Evolutionary conservation across 2,797 vertebrate species (phyloP).

Genomic region (Spatula clypeata): DNA sequence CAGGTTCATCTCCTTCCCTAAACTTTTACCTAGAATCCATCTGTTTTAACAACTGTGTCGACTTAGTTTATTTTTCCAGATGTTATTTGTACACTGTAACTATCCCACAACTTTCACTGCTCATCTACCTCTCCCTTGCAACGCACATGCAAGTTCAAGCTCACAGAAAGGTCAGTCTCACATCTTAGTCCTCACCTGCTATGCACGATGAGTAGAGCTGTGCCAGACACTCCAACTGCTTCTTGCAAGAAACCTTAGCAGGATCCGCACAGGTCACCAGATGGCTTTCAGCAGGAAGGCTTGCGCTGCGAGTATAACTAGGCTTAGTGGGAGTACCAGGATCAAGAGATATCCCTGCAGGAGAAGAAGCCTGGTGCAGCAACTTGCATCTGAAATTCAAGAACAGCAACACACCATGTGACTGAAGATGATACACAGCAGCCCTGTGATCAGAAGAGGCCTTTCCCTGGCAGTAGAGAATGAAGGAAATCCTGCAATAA

Average conservation of each 20-base stretch:
- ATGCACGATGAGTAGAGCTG: constrained; percentile 94
- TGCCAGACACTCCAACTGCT: constrained; percentile 90
- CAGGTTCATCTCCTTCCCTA: not conserved
- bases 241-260: constrained; percentile 88
- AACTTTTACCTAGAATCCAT: not conserved
- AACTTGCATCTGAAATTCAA: constrained; percentile 89
- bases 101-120: not conserved
- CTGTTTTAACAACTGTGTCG: not conserved
- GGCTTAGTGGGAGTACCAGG: constrained; percentile 87
- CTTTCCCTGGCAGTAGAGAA: not conserved
- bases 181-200: constrained; percentile 84
- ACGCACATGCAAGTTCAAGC: not conserved
- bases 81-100: not conserved
- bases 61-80: not conserved
- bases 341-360: constrained; percentile 77
- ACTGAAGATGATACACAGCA: not conserved
- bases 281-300: constrained; percentile 85
- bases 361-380: constrained; percentile 86
- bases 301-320: constrained; percentile 77
- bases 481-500: not conserved
- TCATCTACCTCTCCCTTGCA: not conserved
- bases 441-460: not conserved
- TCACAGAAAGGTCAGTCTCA: not conserved
- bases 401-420: not conserved
- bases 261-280: constrained; percentile 86